Conservation (phyloP, 1,140 invertebrate species). For the Batillaria attramentaria region DNA sequence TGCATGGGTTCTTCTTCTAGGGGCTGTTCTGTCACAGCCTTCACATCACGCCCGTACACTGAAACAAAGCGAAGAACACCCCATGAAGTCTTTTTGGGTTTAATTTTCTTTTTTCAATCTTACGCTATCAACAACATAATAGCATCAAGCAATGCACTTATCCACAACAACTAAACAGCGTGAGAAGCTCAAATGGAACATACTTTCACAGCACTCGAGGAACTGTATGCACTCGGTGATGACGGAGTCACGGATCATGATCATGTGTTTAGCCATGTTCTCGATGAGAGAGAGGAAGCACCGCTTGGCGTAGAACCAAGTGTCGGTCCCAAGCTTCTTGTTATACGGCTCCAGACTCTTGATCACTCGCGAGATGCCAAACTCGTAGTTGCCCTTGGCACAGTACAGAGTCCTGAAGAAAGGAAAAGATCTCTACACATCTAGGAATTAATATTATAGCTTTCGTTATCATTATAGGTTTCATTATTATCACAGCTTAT, state of each 20-base stretch:
- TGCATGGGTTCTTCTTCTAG: slow-evolving; percentile 81
- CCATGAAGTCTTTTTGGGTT: not conserved
- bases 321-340: slow-evolving; percentile 95
- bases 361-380: slow-evolving; percentile 97
- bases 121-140: not conserved
- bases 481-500: no score
- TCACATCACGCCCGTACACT: slow-evolving; percentile 89
- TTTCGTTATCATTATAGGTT: no score
- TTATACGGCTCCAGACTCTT: slow-evolving; percentile 96
- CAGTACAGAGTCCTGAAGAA: slow-evolving; percentile 93
- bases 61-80: slow-evolving; percentile 33
- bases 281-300: slow-evolving; percentile 95
- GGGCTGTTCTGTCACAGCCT: slow-evolving; percentile 86
- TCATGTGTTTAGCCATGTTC: slow-evolving; percentile 92
- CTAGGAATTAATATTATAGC: no score
- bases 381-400: slow-evolving; percentile 99
- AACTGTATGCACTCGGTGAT: slow-evolving; percentile 93
- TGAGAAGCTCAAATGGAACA: not conserved
- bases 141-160: not conserved
- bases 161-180: not conserved
- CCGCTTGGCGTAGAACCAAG: slow-evolving; percentile 97
- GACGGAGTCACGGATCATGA: slow-evolving; percentile 89
- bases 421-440: no score
- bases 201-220: slow-evolving; percentile 89
- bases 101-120: not conserved